Conservation (phyloP, 2,888 invertebrate genomes). For the Oithona nana region DNA sequence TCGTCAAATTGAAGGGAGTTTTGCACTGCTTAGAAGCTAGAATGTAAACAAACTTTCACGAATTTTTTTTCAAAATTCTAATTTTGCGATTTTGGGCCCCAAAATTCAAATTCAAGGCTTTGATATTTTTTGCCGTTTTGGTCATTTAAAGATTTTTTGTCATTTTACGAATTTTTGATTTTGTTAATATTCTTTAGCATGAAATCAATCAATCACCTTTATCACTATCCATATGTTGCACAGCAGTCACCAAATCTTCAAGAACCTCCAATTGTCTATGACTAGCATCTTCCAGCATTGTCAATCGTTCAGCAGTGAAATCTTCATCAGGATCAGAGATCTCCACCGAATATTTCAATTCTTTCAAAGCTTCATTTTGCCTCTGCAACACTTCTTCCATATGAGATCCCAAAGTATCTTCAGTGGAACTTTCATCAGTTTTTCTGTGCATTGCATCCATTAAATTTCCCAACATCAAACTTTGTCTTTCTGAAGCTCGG, state of each 20-base stretch:
- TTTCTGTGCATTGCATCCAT: not conserved
- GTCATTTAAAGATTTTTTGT: no score
- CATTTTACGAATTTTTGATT: no score
- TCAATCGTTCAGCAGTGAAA: not conserved
- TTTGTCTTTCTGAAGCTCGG: conserved; percentile 3
- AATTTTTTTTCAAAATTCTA: no score
- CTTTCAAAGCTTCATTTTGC: not conserved
- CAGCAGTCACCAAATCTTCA: not conserved
- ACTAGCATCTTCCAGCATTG: not conserved
- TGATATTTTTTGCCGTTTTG: no score
- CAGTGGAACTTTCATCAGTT: not conserved
- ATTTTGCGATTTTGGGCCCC: no score
- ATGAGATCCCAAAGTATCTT: not conserved
- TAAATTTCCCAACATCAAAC: not conserved
- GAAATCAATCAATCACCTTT: no score
- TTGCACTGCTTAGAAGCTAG: no score
- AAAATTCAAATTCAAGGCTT: no score
- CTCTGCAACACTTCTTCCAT: not conserved
- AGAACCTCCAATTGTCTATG: conserved; percentile 11
- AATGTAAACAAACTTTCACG: no score
- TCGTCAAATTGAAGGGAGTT: no score
- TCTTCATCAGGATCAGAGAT: not conserved
- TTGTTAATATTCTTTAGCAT: no score
- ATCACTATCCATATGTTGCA: not conserved
- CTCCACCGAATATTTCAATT: not conserved